Base-by-base conservation (phyloP, 2,888 invertebrate genomes). In the Tenthredo amoena region DNA sequence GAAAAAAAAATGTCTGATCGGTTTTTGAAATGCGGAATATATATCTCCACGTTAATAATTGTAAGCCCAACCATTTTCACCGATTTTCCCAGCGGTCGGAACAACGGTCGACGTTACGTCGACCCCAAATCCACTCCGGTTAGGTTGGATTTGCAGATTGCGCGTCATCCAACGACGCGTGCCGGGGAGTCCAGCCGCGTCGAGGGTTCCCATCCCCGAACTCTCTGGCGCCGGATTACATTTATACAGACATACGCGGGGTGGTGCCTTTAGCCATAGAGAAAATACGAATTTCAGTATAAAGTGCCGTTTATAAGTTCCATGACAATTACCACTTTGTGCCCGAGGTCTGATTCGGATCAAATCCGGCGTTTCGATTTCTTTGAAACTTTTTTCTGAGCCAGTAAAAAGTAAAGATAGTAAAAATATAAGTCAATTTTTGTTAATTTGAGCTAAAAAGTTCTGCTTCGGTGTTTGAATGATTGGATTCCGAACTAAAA, bases 131-230 rank as follows among this genome's bases (percentile, higher is more conserved):
- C 79, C 79, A 79, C 79, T 79, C 34, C 37, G 34, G 55, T 79
- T 79, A 34, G 50, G 58, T 55, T 34, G 55, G 79, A 79, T 79
- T 79, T 79, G 79, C 58, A 79, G 55, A 55, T 79, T 79, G 79
- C 79, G 58, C 55, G 55, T 79, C 79, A 79, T 79, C 79, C 18
- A 7, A 55, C 37, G 79, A 21, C 34, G 79, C 79, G 79, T 79
- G 55, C 79, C 79, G 37, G 79, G 58, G 79, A 55, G 31, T 79
- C 79, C 58, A 34, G 34, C 55, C n/a, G 34, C 55, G n/a, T 34
- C 31, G 55, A 34, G 79, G 79, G 43, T 58, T n/a, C n/a, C 79
- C 79, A 79, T 18, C 79, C 55, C 18, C 58, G 37, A 79, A 18
- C 55, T 31, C 55, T n/a, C 50, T 58, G 55, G 31, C 79, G 4